A percentile compares a stretch with the other conserved stretches of the same genome.
Conservation (phyloP, 2,888 invertebrate genomes). For the Drosophila siamana region DNA sequence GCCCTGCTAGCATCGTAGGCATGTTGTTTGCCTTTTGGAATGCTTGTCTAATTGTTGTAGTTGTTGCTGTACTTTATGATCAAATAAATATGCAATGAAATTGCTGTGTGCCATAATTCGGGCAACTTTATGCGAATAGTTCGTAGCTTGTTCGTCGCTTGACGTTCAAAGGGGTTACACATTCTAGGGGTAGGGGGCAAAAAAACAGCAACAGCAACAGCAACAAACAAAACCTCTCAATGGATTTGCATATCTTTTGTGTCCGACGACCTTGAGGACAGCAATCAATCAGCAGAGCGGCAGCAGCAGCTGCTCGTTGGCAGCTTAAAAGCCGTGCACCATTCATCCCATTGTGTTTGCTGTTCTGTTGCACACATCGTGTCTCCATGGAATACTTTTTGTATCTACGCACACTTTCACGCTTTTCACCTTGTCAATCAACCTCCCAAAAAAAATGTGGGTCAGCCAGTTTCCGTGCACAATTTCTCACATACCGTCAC, state of each 20-base stretch:
- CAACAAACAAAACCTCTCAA: constrained; percentile 33
- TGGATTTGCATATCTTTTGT: constrained; percentile 72
- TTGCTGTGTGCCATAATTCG: constrained; percentile 66
- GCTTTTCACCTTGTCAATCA: constrained; percentile 77
- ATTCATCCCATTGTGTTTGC: constrained; percentile 20
- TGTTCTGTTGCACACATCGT: constrained; percentile 17
- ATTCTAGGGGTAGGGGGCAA: background rate
- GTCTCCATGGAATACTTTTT: constrained; percentile 45
- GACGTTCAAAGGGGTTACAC: background rate
- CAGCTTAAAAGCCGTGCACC: constrained; percentile 61
- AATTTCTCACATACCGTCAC: constrained; percentile 19
- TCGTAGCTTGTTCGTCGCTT: constrained; percentile 20
- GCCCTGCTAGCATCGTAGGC: background rate
- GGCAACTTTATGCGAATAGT: constrained; percentile 48
- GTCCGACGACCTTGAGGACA: constrained; percentile 59
- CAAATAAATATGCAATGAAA: constrained; percentile 73
- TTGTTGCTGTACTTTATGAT: constrained; percentile 56
- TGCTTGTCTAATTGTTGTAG: constrained; percentile 53
- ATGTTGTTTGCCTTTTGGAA: constrained; percentile 29
- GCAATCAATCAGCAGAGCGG: constrained; percentile 52
- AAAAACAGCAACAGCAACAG: constrained; percentile 3
- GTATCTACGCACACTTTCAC: constrained; percentile 44
- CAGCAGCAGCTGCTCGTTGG: constrained; percentile 29
- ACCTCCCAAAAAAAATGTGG: constrained; percentile 28
- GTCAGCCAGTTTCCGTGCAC: constrained; percentile 35